phyloP scores from a whole-genome alignment of 1,140 invertebrate genomes.

The Neodiprion lecontei region DNA sequence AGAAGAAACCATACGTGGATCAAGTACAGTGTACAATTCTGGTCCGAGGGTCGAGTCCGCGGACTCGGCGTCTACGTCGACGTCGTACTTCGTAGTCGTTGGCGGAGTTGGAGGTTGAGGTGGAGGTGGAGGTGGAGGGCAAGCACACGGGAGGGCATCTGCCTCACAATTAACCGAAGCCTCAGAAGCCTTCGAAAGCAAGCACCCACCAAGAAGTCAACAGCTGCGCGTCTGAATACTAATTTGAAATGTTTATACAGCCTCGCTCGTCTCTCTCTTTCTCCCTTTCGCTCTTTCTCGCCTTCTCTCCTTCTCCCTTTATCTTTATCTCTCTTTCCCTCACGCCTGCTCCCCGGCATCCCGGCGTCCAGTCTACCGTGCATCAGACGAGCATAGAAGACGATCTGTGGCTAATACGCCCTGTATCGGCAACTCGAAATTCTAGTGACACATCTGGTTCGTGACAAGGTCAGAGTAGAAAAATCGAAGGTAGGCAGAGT shows the following conservation, averaged over 20 bases:
- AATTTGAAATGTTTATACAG: constrained; percentile 60
- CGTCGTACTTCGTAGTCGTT: background rate
- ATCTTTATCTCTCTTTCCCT: background rate
- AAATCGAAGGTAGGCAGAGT: too few relatives aligned
- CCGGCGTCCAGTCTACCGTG: too few relatives aligned
- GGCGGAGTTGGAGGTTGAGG: constrained; percentile 16
- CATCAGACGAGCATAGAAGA: too few relatives aligned
- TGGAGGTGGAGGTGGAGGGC: constrained; percentile 26
- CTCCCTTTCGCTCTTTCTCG: background rate
- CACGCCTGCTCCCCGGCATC: background rate
- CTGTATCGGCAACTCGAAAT: too few relatives aligned
- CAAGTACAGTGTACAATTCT: background rate
- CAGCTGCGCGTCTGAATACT: constrained; percentile 59
- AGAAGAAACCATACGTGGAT: constrained; percentile 49
- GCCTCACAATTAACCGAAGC: constrained; percentile 60
- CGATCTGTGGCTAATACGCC: too few relatives aligned
- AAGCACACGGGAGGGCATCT: constrained; percentile 44
- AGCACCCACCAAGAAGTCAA: constrained; percentile 49
- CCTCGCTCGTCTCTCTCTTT: constrained; percentile 26
- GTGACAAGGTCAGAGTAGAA: too few relatives aligned
- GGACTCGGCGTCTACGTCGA: background rate
- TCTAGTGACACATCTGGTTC: too few relatives aligned
- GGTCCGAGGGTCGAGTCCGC: constrained; percentile 11
- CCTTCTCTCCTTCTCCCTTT: background rate
- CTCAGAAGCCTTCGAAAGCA: constrained; percentile 54